Conservation (phyloP, 2,113 vertebrate genomes). For the Saccopteryx leptura region DNA sequence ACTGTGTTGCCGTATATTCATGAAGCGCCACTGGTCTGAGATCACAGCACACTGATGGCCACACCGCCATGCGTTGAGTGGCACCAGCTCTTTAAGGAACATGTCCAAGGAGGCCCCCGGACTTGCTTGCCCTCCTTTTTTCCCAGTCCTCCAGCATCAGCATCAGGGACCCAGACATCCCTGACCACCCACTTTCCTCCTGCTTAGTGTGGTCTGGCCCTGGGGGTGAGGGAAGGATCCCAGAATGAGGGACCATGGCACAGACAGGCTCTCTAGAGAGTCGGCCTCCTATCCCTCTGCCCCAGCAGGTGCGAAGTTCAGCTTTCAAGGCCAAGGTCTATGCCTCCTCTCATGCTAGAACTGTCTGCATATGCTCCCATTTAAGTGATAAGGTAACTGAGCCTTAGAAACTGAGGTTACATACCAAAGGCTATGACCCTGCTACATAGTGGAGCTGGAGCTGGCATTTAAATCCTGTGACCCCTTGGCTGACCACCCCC, state of each 20-base stretch:
- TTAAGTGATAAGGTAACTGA: not conserved
- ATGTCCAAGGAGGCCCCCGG: not conserved
- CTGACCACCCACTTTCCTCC: not conserved
- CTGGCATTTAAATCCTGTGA: not conserved
- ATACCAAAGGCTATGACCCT: conserved; percentile 57
- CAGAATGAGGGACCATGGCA: not conserved
- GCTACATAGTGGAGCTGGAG: conserved; percentile 44
- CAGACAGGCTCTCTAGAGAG: not conserved
- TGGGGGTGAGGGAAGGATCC: not conserved
- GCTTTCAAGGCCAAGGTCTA: not conserved
- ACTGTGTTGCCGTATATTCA: conserved; percentile 13
- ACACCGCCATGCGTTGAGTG: not conserved
- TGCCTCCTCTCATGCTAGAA: not conserved
- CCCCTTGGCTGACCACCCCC: not conserved
- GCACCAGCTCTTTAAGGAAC: conserved; percentile 42
- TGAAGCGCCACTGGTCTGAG: not conserved
- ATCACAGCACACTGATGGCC: conserved; percentile 8
- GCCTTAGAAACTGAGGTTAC: not conserved
- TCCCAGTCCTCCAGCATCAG: not conserved
- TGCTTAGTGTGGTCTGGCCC: not conserved
- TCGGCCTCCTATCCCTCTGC: not conserved
- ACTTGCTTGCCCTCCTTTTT: not conserved
- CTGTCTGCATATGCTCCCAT: not conserved
- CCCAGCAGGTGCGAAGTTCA: not conserved
- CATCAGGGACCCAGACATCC: not conserved